Evolutionary conservation across 2,888 invertebrate genomes (phyloP).

Genomic region (Clistopyga incitator): DNA sequence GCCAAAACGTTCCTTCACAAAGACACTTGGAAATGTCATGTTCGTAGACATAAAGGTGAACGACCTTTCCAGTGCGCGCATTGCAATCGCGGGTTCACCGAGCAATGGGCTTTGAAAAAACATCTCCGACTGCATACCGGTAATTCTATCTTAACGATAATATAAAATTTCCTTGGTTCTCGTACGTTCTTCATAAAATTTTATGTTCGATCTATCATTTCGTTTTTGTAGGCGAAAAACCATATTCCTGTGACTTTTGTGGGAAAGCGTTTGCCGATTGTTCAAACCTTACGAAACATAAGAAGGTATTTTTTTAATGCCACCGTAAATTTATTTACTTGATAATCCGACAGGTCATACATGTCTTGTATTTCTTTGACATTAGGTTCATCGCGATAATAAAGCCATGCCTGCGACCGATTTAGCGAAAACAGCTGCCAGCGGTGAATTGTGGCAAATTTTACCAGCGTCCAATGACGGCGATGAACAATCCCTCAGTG

Average conservation of each 20-base stretch:
- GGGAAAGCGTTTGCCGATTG: conserved; percentile 91
- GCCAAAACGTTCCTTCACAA: conserved; percentile 87
- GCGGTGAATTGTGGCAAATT: conserved; percentile 81
- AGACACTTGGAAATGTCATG: conserved; percentile 88
- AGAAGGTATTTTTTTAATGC: conserved; percentile 83
- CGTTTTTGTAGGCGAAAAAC: conserved; percentile 86
- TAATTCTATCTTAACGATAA: conserved; percentile 59
- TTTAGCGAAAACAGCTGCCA: conserved; percentile 70
- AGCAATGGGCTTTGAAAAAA: conserved; percentile 88
- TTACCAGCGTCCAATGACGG: conserved; percentile 76
- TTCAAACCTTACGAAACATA: conserved; percentile 90
- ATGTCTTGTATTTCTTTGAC: conserved; percentile 33
- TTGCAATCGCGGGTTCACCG: conserved; percentile 87
- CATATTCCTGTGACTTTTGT: conserved; percentile 90
- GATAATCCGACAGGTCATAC: background rate
- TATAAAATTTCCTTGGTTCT: background rate
- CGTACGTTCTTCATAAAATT: background rate
- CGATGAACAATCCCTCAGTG: conserved; percentile 73
- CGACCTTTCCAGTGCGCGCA: conserved; percentile 87
- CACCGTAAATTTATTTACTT: background rate
- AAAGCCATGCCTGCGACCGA: conserved; percentile 74
- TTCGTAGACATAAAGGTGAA: conserved; percentile 88
- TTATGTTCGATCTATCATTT: conserved; percentile 13
- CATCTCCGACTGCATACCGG: conserved; percentile 88
- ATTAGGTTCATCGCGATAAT: conserved; percentile 81